Evolutionary conservation across 2,888 invertebrate species (phyloP).

Genomic region (Acleris cristana): DNA sequence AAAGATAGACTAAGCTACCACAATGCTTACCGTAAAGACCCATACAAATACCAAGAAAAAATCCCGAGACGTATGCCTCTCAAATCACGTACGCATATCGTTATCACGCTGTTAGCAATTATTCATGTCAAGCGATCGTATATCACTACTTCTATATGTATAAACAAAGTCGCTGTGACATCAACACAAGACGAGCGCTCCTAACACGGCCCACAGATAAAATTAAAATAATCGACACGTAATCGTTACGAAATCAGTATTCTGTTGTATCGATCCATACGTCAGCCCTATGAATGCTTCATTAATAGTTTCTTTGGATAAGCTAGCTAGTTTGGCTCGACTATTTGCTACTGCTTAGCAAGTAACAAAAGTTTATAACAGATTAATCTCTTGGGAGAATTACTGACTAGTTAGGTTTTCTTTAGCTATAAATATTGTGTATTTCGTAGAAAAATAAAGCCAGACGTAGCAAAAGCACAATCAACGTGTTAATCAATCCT

Average conservation of each 20-base stretch:
- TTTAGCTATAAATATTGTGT: no score
- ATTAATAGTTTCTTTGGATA: neutral
- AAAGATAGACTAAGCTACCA: no score
- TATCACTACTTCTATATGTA: constrained; percentile 8
- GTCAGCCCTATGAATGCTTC: constrained; percentile 9
- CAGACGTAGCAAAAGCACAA: no score
- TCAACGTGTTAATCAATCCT: no score
- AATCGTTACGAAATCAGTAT: constrained; percentile 11
- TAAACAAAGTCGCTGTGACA: constrained; percentile 7
- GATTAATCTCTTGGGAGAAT: neutral
- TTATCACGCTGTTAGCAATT: constrained; percentile 61
- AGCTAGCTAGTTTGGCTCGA: neutral
- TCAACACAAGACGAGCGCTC: constrained; percentile 10
- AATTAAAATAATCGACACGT: constrained; percentile 16
- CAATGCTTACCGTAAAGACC: no score
- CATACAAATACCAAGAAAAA: no score
- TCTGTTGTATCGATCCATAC: constrained; percentile 5
- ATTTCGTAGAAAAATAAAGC: no score
- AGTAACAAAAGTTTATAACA: neutral
- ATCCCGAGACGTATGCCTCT: constrained; percentile 46
- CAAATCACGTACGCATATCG: constrained; percentile 72
- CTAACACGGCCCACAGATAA: constrained; percentile 3
- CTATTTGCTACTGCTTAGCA: neutral
- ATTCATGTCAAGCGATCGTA: constrained; percentile 43
- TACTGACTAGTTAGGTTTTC: no score